Base-by-base conservation (phyloP, 2,888 invertebrate genomes). In the Netelia inedita region DNA sequence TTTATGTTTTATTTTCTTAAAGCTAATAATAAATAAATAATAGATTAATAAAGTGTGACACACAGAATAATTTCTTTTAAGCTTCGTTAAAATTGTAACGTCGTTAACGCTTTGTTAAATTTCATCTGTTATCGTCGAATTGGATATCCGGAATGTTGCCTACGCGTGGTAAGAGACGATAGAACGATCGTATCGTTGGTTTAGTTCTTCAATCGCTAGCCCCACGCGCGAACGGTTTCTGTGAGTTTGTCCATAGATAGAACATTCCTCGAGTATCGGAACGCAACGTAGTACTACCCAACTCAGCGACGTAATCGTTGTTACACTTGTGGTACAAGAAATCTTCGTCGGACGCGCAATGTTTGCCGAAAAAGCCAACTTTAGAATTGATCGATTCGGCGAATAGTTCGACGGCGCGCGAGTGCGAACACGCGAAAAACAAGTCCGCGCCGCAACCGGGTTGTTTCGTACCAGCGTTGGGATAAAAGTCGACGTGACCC, bases 401-500 rank as follows among this genome's bases (percentile, higher is more conserved):
- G 19, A 65, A 79, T 16, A 23, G 65, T 57, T 65, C 63, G 2
- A 63, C 55, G 2, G 79, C 63, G 8, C 79, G 79, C 1, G 14
- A 1, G n/a, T 79, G 79, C 1, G 71, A 72, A 43, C 79, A 79
- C 5, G 65, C 9, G 16, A 57, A n/a, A 28, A 63, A 53, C 6
- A 65, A 0, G 63, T 63, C 71, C 5, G 23, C 0, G 0, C 0
- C 0, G 10, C 79, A 79, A 16, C 55, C 63, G 9, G 0, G 3
- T 28, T 79, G 79, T 8, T 0, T 16, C 11, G 9, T 8, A 2
- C 79, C 79, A 55, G 72, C 79, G 53, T 71, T 53, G 1, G 65
- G 72, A 65, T 28, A 79, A 65, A 75, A 81, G 21, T 79, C 79
- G 19, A 55, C 11, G 2, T 50, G 63, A 14, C 79, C 79, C 14